Evolutionary conservation across 2,888 invertebrate species (phyloP).

Genomic region (Drosophila trichaetosa): DNA sequence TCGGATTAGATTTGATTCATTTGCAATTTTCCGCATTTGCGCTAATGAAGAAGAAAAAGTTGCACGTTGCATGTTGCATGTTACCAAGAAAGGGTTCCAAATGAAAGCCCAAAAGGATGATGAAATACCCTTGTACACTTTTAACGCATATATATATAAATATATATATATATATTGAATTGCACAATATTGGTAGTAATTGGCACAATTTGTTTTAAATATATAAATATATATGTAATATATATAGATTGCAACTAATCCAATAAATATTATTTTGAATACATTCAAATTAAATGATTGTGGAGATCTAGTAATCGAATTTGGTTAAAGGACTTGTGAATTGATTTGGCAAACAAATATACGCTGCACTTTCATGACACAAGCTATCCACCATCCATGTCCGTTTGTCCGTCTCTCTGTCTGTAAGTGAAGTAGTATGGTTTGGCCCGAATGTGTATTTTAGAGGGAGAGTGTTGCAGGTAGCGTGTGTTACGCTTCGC

Average conservation of each 20-base stretch:
- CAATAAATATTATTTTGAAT: not conserved
- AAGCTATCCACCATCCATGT: not conserved
- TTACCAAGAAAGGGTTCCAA: constrained; percentile 12
- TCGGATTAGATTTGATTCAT: constrained; percentile 66
- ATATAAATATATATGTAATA: not conserved
- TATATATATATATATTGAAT: not conserved
- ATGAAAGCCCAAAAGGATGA: not conserved
- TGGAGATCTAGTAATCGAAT: not conserved
- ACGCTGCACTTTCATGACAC: constrained; percentile 29
- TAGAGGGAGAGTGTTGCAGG: constrained; percentile 8
- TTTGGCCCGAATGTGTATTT: not conserved
- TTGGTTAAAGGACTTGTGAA: constrained; percentile 17
- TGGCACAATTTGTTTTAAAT: not conserved
- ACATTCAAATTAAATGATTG: not conserved
- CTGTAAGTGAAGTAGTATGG: constrained; percentile 6
- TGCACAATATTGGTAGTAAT: not conserved
- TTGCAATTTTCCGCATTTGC: constrained; percentile 78
- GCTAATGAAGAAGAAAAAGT: constrained; percentile 51
- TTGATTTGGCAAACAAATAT: constrained; percentile 68
- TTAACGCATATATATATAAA: not conserved
- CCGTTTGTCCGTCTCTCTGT: not conserved
- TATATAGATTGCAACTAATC: not conserved
- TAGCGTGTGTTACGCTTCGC: constrained; percentile 52
- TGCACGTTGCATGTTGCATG: constrained; percentile 7
- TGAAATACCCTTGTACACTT: not conserved